Evolutionary conservation across 2,113 vertebrate species (phyloP).

Genomic region (Podilymbus podiceps): DNA sequence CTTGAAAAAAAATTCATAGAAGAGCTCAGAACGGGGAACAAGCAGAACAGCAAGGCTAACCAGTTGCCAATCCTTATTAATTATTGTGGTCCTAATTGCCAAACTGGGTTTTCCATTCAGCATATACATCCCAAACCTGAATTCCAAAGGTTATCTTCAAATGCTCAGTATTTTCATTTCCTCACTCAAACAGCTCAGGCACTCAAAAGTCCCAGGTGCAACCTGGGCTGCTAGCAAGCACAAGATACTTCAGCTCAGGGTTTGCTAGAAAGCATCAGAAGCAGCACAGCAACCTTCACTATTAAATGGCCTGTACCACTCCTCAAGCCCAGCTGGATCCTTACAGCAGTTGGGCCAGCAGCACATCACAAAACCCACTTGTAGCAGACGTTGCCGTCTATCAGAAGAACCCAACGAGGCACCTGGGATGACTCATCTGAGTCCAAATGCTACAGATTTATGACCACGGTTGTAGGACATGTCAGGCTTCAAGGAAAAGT

Average conservation of each 20-base stretch:
- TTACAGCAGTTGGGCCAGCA: neutral
- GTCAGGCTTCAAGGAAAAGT: neutral
- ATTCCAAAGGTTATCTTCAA: neutral
- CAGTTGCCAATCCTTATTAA: neutral
- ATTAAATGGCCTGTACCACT: neutral
- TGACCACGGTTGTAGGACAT: accelerated
- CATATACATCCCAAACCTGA: neutral
- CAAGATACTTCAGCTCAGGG: neutral
- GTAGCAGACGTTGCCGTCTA: accelerated
- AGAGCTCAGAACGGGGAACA: neutral
- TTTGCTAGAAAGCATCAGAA: neutral
- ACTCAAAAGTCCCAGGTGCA: neutral
- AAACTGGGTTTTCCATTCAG: neutral
- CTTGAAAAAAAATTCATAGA: neutral
- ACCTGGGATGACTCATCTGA: neutral
- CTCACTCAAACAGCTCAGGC: accelerated
- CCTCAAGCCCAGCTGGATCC: neutral
- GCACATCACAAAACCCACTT: neutral
- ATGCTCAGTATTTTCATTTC: neutral
- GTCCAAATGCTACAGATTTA: neutral
- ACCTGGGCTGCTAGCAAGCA: neutral
- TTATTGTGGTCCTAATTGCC: neutral
- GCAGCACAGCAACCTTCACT: neutral
- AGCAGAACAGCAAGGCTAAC: neutral
- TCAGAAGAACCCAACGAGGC: accelerated